Evolutionary conservation across 2,797 vertebrate genomes (phyloP).

Genomic region (Cirrhinus molitorella): DNA sequence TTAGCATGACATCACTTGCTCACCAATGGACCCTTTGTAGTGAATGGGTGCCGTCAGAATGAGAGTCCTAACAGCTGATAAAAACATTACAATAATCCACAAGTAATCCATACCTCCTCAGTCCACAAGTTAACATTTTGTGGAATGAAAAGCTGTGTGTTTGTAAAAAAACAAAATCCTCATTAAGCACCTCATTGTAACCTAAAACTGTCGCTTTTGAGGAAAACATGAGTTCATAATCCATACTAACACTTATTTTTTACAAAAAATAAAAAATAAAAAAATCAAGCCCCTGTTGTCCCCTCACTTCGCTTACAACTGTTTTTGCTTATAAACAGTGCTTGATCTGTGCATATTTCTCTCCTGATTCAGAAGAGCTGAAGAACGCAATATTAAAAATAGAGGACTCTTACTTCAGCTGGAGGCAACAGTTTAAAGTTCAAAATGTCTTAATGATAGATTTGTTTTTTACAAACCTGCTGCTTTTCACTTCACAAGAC

Average conservation of each 20-base stretch:
- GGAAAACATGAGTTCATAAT: no score
- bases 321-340: neutral
- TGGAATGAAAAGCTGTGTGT: neutral
- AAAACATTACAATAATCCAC: neutral
- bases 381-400: neutral
- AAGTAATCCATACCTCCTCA: neutral
- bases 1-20: neutral
- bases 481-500: neutral
- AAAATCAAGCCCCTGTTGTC: no score
- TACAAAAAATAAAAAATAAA: no score
- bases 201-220: no score
- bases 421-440: neutral
- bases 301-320: no score
- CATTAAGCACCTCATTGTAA: no score
- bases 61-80: neutral
- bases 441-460: neutral
- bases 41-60: no score
- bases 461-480: neutral
- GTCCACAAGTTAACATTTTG: neutral
- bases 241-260: no score
- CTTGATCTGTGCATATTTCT: neutral
- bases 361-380: neutral
- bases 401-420: no score
- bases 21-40: neutral
- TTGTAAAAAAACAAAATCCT: neutral